Conservation (phyloP, 2,113 vertebrate genomes). For the Cinclus cinclus region DNA sequence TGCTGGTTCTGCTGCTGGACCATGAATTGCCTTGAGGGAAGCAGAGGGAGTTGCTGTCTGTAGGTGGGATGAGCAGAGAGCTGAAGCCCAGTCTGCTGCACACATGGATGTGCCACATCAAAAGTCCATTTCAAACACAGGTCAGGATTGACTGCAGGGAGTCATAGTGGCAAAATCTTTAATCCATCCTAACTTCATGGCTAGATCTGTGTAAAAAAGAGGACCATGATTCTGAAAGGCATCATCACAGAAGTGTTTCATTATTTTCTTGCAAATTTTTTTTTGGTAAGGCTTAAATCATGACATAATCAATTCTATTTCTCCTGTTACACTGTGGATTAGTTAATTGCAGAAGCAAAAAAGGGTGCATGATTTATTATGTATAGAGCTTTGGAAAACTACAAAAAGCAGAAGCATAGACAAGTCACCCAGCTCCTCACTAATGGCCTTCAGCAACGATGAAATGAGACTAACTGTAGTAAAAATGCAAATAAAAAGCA, state of each 20-base stretch:
- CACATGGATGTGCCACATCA: not conserved
- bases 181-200: not conserved
- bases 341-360: constrained; percentile 21
- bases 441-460: constrained; percentile 10
- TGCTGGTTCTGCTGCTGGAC: not conserved
- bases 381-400: not conserved
- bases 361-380: constrained; percentile 26
- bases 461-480: constrained; percentile 15
- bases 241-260: not conserved
- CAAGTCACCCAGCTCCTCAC: not conserved
- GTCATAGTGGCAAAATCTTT: not conserved
- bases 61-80: not conserved
- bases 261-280: not conserved
- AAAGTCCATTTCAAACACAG: not conserved
- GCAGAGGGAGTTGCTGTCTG: not conserved
- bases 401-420: constrained; percentile 14
- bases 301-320: not conserved
- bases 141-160: not conserved
- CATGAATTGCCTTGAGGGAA: not conserved
- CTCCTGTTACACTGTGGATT: not conserved
- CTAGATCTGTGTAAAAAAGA: not conserved
- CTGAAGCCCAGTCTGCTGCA: not conserved
- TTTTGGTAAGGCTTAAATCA: not conserved
- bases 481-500: constrained; percentile 58
- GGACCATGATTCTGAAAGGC: not conserved